phyloP scores from a whole-genome alignment of 1,140 invertebrate species.

The Drosophila kepulauana region DNA sequence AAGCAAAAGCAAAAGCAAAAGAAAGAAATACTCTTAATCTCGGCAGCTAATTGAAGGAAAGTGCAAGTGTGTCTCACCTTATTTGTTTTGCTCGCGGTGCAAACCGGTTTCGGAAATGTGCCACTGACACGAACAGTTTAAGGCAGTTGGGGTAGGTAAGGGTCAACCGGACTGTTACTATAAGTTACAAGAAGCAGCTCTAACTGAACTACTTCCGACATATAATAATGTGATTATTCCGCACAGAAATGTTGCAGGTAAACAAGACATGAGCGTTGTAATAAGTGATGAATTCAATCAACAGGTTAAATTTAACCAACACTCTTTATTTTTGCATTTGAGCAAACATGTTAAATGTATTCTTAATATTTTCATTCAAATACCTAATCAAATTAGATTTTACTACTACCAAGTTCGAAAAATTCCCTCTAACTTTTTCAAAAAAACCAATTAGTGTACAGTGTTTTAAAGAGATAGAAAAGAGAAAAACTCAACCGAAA shows the following conservation, averaged over 20 bases:
- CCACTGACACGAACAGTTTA: constrained; percentile 25
- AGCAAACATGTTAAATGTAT: no score
- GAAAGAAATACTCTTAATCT: constrained; percentile 40
- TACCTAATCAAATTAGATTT: no score
- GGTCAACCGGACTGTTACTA: constrained; percentile 1
- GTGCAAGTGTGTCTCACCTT: constrained; percentile 65
- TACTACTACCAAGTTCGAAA: no score
- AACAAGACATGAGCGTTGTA: neutral
- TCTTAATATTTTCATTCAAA: no score
- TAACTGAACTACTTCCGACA: neutral
- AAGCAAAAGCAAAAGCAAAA: constrained; percentile 38
- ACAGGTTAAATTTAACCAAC: neutral
- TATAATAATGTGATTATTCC: constrained; percentile 14
- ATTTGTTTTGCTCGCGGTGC: constrained; percentile 2
- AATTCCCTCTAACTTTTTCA: no score
- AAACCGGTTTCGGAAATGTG: constrained; percentile 49
- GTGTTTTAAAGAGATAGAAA: no score
- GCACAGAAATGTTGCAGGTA: neutral
- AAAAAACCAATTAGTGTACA: no score
- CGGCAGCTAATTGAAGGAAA: constrained; percentile 74
- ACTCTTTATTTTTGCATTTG: neutral
- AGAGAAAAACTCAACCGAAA: no score
- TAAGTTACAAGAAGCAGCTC: neutral
- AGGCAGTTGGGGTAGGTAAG: constrained; percentile 44
- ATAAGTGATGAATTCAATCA: neutral